phyloP scores from a whole-genome alignment of 1,140 invertebrate species.

The Diuraphis noxia region DNA sequence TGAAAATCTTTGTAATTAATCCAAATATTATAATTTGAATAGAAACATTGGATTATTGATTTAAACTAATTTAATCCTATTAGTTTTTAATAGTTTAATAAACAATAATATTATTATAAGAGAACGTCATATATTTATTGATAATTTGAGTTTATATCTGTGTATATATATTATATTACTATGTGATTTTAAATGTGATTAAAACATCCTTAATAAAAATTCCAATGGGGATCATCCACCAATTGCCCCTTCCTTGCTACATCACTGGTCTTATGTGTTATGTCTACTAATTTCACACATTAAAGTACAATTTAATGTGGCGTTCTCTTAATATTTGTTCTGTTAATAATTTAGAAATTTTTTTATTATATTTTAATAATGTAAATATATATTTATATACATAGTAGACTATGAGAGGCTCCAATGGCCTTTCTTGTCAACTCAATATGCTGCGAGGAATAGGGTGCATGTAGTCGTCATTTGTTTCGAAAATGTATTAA shows the following conservation, averaged over 20 bases:
- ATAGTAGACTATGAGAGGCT: neutral
- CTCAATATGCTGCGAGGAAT: neutral
- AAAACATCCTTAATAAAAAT: too few relatives aligned
- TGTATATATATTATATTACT: too few relatives aligned
- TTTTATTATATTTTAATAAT: neutral
- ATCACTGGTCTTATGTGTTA: too few relatives aligned
- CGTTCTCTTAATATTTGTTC: neutral
- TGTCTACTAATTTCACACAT: neutral
- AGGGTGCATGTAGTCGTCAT: slow-evolving; percentile 18
- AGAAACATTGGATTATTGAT: neutral
- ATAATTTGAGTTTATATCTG: neutral
- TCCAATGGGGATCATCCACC: too few relatives aligned
- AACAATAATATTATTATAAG: neutral
- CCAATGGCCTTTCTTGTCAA: neutral
- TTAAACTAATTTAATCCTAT: neutral
- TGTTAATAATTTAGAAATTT: neutral
- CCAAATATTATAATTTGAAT: neutral
- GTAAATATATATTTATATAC: slow-evolving; percentile 14
- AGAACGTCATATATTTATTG: neutral
- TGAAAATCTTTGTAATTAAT: neutral
- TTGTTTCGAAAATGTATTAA: neutral
- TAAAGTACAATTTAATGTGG: neutral
- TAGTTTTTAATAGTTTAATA: neutral
- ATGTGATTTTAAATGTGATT: too few relatives aligned
- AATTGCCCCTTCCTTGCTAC: too few relatives aligned